Base-by-base conservation (phyloP, 2,113 vertebrate genomes). In the Calidris pugnax region DNA sequence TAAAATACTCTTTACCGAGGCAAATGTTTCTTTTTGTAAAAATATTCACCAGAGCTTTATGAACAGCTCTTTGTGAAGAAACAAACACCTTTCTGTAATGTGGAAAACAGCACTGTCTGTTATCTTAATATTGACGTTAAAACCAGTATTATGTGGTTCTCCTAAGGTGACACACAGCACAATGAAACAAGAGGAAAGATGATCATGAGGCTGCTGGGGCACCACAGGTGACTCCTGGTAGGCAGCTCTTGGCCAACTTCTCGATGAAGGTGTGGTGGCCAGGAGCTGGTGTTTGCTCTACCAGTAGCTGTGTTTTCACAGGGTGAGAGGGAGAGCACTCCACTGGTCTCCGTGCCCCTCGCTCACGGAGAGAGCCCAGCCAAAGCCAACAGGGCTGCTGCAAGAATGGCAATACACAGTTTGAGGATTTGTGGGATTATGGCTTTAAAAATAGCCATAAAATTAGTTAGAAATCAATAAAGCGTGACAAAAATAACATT, bases 211-310 rank as follows among this genome's bases (percentile, higher is more conserved):
- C 18, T n/a, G 23, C 57, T 33, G 62, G 66, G 10, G n/a, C 10
- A 45, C 47, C 1, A 1, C 22, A 30, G 57, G 60, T 13, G 15
- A 28, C 14, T 60, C 10, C 13, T 62, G 37, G 11, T 15, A 64
- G 56, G 32, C 8, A 67, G 28, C 32, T 68, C 35, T 75, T 57
- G 10, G 57, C 14, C 26, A 64, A 3, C 9, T 74, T 66, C 69
- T 62, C 0, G 0, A 6, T 39, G 8, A 30, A 59, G 20, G 20
- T 4, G 3, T 12, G 7, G 22, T 50, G 47, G 10, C 37, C 2
- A 1, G 2, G 0, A 84, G 71, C 0, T 3, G 13, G 26, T 43
- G 18, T 39, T 82, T 45, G 59, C 24, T 51, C 33, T 67, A 15
- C 33, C 12, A 8, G 47, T 20, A 47, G 28, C 62, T 48, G 41